Evolutionary conservation across 2,888 invertebrate genomes (phyloP), one percentile per base, ranked within the genome.

Genomic region (Drosophila trichaetosa): DNA sequence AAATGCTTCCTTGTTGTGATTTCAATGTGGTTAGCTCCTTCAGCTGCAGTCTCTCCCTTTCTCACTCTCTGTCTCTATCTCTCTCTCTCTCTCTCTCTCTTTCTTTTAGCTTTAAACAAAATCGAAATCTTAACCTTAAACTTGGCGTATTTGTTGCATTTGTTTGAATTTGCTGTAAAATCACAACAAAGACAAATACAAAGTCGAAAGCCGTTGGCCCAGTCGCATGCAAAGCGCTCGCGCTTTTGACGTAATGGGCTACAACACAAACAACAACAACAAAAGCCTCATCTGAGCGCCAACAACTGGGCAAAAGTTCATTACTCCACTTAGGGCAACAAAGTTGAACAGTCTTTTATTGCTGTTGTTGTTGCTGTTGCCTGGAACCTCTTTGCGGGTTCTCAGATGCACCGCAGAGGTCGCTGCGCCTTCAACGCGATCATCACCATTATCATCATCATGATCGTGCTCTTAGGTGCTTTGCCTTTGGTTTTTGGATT

Each of bases 51-150:
- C 11, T 18, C 27, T 27, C 36, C 13, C 4, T 33, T 2, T 33
- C 33, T 33, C 33, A 33, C 33, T 27, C 33, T 33, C 18, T 18
- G 24, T 48, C 10, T 27, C 27, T 16, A 4, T 31, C 16, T 16
- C n/a, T 40, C 38, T 57, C 24, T n/a, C n/a, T n/a, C n/a, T 42
- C 38, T 57, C 52, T 48, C 59, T 27, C 56, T 57, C 56, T 60
- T 51, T 69, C 42, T 38, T 69, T 61, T 61, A 60, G 53, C 49
- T 59, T 38, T 69, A 73, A 84, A 69, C 79, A 86, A 88, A 87
- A 87, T 79, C 87, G 89, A 87, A 87, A 89, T 72, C 81, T 84
- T 89, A 87, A 87, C 89, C 85, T 89, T 89, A 87, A 89, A 84
- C 85, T 87, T 84, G 80, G 72, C 31, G 49, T 63, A 49, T 49